Base-by-base conservation (phyloP, 2,797 vertebrate species). In the Lates japonicus region DNA sequence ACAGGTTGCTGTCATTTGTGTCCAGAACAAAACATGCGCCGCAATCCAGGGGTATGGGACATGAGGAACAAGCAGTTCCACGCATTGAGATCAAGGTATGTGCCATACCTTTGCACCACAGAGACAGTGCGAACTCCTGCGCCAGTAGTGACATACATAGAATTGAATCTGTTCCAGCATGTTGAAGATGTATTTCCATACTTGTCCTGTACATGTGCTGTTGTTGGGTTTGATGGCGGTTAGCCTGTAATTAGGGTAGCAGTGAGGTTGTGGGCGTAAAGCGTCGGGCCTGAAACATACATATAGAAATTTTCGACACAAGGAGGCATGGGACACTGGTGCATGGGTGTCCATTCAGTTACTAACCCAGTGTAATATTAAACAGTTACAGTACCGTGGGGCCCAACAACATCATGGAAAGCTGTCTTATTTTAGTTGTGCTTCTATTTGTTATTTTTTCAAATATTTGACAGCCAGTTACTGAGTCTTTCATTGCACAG, bases 21-120 rank as follows among this genome's bases (percentile, higher is more conserved):
- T n/a, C n/a, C 94, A 99, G 98, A 99, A 99, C 87, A 99, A 99
- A 94, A 98, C 98, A 74, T 98, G 99, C 84, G 98, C 98, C 70
- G 99, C 98, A 20, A 98, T 99, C 64, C 98, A 99, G 90, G 98
- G 13, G 98, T 99, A 4, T 99, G 98, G 98, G 98, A 99, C 94
- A 99, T 99, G 98, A 97, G 98, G 90, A 99, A 99, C 93, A 99
- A 99, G 86, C 98, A 99, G 86, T 99, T 99, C 88, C 98, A 99
- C 94, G 99, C 83, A 99, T 99, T 42, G 98, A 99, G 93, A 99
- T 99, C 92, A 99, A 99, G 92, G 98, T 99, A 83, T 99, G 98
- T 98, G 98, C 98, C 70, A 99, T 99, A 4, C 98, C 98, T 99
- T 99, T 72, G 98, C 98, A 9, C 98, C 98, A 6, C 98, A 99